phyloP scores from a whole-genome alignment of 2,797 vertebrate species.

The Peromyscus melanophrys region DNA sequence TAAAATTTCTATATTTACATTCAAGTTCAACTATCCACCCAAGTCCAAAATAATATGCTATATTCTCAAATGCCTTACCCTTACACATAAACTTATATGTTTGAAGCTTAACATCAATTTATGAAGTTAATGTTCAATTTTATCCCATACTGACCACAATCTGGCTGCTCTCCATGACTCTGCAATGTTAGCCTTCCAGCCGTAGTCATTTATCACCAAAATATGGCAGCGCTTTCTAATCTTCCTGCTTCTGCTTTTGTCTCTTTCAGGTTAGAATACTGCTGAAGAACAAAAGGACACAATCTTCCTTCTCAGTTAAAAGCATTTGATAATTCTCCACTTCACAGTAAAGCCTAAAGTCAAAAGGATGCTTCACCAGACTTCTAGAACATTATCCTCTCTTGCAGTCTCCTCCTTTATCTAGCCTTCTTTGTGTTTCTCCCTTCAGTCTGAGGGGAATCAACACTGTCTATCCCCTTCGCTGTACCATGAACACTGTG shows the following conservation, averaged over 20 bases:
- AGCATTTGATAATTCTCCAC: neutral
- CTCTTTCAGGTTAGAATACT: conserved; percentile 6
- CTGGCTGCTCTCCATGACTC: neutral
- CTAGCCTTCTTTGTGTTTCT: neutral
- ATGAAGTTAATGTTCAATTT: neutral
- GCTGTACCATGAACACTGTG: no score
- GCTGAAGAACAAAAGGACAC: neutral
- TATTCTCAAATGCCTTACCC: neutral
- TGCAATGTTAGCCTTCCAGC: neutral
- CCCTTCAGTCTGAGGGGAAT: neutral
- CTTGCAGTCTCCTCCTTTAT: neutral
- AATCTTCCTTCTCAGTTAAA: neutral
- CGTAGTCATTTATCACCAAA: neutral
- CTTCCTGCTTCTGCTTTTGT: neutral
- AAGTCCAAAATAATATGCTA: neutral
- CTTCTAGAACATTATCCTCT: neutral
- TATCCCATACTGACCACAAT: neutral
- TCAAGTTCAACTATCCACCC: neutral
- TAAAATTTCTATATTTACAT: neutral
- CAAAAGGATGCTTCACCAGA: neutral
- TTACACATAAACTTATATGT: neutral
- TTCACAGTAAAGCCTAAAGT: neutral
- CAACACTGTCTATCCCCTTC: neutral
- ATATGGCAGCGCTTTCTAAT: neutral
- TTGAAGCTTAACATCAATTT: neutral